Base-by-base conservation (phyloP, 1,140 invertebrate genomes). In the Brachionus koreanus region DNA sequence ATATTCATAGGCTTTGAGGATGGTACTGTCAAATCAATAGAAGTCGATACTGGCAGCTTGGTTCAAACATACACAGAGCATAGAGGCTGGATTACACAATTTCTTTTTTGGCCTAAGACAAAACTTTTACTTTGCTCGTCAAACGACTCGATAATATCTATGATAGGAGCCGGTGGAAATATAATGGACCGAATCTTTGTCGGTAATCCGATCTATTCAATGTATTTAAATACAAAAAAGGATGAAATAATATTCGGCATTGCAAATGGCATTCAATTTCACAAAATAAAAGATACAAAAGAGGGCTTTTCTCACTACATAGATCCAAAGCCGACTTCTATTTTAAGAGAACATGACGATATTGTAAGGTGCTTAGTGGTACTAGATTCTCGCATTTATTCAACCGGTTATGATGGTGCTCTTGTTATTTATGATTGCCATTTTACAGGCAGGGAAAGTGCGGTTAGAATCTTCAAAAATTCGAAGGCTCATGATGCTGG, bases 1-100 rank as follows among this genome's bases (percentile, higher is more conserved):
- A 86, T 88, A 46, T 63, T 87, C n/a, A 84, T 88, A n/a, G 88
- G 88, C 69, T 88, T 84, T 84, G 87, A 88, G 86, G 88, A 87
- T 87, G 82, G 82, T 1, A 42, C 25, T 33, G 39, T 82, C 9
- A 52, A 82, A 63, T 72, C 67, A 39, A 52, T 72, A 23, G 82
- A 82, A n/a, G 29, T 52, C 13, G 82, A 82, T 37, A 72, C 65
- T 9, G 82, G 82, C n/a, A 25, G 23, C 12, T 72, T 33, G 33
- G 57, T 69, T 29, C 39, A 69, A 37, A 65, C 39, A 16, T 69
- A 82, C 35, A 35, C 63, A 23, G 79, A 82, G 19, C 79, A 82
- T 52, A 82, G 23, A 35, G 79, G 79, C 25, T 52, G 57, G 42
- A 82, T 82, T 13, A 82, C 79, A 33, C 25, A 19, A 19, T 67